These are phyloP conservation scores for Pionites leucogaster DNA, from an alignment of 2,113 vertebrate species.

Conservation along the genomic window DNA sequence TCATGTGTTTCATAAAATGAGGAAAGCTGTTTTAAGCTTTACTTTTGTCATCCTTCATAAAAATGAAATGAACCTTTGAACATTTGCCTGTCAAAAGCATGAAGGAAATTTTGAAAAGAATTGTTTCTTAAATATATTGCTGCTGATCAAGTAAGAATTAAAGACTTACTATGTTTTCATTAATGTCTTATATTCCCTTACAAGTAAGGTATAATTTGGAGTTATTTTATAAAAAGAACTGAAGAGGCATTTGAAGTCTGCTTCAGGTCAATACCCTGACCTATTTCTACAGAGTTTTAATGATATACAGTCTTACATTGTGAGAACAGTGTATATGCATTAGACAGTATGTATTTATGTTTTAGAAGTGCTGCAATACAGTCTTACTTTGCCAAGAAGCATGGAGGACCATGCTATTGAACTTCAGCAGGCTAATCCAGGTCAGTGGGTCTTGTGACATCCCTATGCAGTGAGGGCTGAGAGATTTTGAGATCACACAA, in stretches of 20 bases:
- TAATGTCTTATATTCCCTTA: background rate
- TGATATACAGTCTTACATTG: background rate
- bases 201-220: background rate
- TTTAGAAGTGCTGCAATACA: background rate
- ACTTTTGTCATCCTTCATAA: background rate
- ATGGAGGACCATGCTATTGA: background rate
- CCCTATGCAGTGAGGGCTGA: background rate
- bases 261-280: background rate
- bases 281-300: background rate
- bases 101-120: background rate
- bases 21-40: background rate
- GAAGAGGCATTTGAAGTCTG: background rate
- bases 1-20: background rate
- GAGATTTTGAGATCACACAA: background rate
- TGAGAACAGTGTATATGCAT: background rate
- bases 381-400: background rate
- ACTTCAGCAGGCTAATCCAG: background rate
- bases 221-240: background rate
- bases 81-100: background rate
- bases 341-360: background rate
- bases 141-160: background rate
- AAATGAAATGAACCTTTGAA: background rate
- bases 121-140: background rate
- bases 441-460: conserved; percentile 10
- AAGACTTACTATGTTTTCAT: background rate